A percentile compares a stretch with the other conserved stretches of the same genome.
Conservation (phyloP, 2,888 invertebrate genomes). For the Ormyrus pomaceus region DNA sequence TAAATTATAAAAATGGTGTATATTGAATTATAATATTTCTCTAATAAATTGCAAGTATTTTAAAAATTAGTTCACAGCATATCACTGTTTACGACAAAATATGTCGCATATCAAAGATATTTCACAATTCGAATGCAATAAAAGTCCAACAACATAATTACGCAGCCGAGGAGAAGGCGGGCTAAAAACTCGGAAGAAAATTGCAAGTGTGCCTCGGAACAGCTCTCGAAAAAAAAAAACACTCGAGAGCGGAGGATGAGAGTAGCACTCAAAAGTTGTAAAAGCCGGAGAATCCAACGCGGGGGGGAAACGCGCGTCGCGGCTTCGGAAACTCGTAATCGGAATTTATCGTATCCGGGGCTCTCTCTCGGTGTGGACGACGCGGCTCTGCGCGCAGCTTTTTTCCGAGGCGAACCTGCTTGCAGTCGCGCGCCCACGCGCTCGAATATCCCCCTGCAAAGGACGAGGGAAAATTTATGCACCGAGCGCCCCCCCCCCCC, state of each 20-base stretch:
- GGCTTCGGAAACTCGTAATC: slow-evolving; percentile 18
- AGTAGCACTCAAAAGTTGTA: neutral
- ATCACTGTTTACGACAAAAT: too few relatives aligned
- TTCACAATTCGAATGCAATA: too few relatives aligned
- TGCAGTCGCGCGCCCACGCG: neutral
- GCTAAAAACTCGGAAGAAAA: too few relatives aligned
- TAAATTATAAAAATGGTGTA: too few relatives aligned
- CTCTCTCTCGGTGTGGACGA: neutral
- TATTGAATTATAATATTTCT: too few relatives aligned
- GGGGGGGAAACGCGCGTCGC: neutral
- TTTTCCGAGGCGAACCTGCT: neutral
- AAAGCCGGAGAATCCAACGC: neutral
- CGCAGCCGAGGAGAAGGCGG: too few relatives aligned
- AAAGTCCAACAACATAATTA: too few relatives aligned
- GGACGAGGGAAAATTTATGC: slow-evolving; percentile 18
- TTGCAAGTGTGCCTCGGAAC: too few relatives aligned
- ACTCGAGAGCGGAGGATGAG: neutral
- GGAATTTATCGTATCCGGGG: slow-evolving; percentile 24
- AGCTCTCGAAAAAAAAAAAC: neutral
- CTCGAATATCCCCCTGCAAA: neutral
- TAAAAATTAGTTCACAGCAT: too few relatives aligned
- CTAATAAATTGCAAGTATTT: too few relatives aligned
- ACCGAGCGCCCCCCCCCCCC: neutral
- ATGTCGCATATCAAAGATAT: too few relatives aligned
- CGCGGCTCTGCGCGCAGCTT: neutral